Base-by-base conservation (phyloP, 1,140 invertebrate genomes). In the Episyrphus balteatus region DNA sequence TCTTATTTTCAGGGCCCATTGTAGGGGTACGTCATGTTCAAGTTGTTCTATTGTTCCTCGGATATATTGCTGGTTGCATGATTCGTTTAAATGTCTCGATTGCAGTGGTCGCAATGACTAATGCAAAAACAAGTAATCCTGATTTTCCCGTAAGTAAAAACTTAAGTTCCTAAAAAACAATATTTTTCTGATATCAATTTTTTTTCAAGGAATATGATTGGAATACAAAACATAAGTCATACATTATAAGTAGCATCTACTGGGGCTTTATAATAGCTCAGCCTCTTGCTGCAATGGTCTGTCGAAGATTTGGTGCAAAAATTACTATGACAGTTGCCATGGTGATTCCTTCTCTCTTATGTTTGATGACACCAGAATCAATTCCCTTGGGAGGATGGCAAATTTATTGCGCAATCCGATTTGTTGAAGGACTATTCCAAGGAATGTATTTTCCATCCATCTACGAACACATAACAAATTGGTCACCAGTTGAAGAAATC, bases 401-500 rank as follows among this genome's bases (percentile, higher is more conserved):
- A 60, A 70, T 76, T 26, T 70, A 84, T 19, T 65, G 62, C 56
- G 64, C 69, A n/a, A 70, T 79, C 13, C 74, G 90, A 34, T 77
- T 90, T 0, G 47, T 86, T 0, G 81, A 86, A 62, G 91, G 91
- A 0, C 62, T 93, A 1, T 75, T 72, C 36, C 81, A 92, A 71
- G 90, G 88, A 14, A 76, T 86, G 5, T 73, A 86, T 30, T 84
- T 86, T 58, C 89, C 90, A 0, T 78, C 79, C 37, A 73, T 87
- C 7, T 88, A 92, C 56, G 81, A 73, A 12, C 60, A 66, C 34
- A 14, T 68, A 47, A 58, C 65, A 10, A 60, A 67, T 51, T 68
- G 65, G 65, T 61, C 74, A 5, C 80, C 80, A 3, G 60, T 66
- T 0, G 58, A 72, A 30, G 80, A 83, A 61, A 61, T 78, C 15